Percentiles rank a stretch among this genome's conserved stretches.
These are phyloP conservation scores for Ophioninae sp. DNA, from an alignment of 2,888 invertebrate genomes.

Conservation along the genomic window DNA sequence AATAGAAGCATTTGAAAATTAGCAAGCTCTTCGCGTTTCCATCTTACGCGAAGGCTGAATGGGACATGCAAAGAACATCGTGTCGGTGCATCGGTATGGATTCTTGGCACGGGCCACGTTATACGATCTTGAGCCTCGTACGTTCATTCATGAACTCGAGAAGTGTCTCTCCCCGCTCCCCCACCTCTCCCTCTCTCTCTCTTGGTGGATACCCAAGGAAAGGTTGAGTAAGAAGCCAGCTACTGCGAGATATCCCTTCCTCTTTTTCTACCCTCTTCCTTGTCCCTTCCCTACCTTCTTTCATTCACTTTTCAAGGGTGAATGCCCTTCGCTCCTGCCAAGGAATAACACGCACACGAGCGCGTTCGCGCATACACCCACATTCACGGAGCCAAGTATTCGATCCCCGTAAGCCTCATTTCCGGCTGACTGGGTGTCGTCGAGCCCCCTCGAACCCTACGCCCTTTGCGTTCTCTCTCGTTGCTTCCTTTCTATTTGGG, in stretches of 20 bases:
- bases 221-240: slow-evolving; percentile 49
- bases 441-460: background rate
- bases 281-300: slow-evolving; percentile 51
- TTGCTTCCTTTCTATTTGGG: slow-evolving; percentile 47
- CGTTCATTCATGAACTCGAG: slow-evolving; percentile 70
- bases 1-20: background rate
- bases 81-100: slow-evolving; percentile 72
- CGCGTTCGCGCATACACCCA: background rate
- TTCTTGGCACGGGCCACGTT: slow-evolving; percentile 76
- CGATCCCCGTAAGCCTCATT: slow-evolving; percentile 52
- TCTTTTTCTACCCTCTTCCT: slow-evolving; percentile 20
- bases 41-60: slow-evolving; percentile 38
- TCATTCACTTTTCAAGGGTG: slow-evolving; percentile 63
- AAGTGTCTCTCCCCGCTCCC: slow-evolving; percentile 14
- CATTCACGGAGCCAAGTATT: slow-evolving; percentile 33
- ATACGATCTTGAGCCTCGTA: slow-evolving; percentile 68
- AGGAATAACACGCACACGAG: slow-evolving; percentile 45
- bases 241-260: slow-evolving; percentile 51
- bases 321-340: slow-evolving; percentile 44
- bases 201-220: slow-evolving; percentile 6
- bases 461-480: slow-evolving; percentile 6
- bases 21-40: background rate
- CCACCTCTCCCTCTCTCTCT: background rate
- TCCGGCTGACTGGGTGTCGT: slow-evolving; percentile 52
- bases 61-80: slow-evolving; percentile 44